phyloP scores from a whole-genome alignment of 2,797 vertebrate genomes.

The Myoxocephalus aenaeus region DNA sequence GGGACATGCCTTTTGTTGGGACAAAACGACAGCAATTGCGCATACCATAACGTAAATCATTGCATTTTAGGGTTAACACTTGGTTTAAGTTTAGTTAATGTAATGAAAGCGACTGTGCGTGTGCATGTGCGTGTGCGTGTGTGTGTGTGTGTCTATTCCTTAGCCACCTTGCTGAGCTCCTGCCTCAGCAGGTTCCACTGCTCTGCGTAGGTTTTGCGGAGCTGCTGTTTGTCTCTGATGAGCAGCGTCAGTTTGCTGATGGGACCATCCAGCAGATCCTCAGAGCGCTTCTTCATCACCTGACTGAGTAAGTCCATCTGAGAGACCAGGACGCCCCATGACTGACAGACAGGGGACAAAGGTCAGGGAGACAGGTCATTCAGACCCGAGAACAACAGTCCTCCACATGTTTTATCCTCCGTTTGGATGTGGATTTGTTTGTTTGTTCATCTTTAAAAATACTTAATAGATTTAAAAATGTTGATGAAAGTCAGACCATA shows the following conservation, averaged over 20 bases:
- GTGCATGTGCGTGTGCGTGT: constrained; percentile 1
- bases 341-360: constrained; percentile 75
- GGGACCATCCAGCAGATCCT: constrained; percentile 90
- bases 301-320: constrained; percentile 92
- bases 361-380: background rate
- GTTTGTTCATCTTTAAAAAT: background rate
- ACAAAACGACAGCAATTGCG: no score
- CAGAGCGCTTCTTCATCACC: constrained; percentile 88
- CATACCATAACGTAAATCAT: background rate
- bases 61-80: background rate
- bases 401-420: background rate
- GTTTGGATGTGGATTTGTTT: background rate
- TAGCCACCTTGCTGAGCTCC: constrained; percentile 89
- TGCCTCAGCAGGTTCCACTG: constrained; percentile 92
- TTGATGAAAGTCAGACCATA: background rate
- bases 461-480: no score
- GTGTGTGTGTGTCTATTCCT: background rate
- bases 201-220: constrained; percentile 90
- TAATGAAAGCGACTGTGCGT: background rate
- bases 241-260: constrained; percentile 93
- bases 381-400: background rate
- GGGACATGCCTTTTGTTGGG: no score
- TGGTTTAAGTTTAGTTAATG: background rate
- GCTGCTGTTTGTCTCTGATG: constrained; percentile 95
- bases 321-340: constrained; percentile 90